Evolutionary conservation across 2,797 vertebrate species (phyloP).

Genomic region (Halcyon badia): DNA sequence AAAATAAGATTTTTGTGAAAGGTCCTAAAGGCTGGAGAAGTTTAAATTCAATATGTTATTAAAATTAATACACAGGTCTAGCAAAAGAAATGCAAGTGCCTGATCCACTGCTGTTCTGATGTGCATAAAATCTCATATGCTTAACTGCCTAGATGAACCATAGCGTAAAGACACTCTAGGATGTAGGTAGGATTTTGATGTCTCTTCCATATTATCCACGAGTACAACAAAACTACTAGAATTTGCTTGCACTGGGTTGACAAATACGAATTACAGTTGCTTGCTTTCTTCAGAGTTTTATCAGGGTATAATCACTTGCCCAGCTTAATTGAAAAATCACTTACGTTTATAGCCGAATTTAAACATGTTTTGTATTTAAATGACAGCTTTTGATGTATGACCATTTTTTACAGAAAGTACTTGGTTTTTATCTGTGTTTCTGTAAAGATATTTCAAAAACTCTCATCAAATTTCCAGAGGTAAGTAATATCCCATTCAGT

Average conservation of each 20-base stretch:
- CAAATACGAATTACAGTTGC: conserved; percentile 59
- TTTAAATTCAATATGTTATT: background rate
- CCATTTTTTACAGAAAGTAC: conserved; percentile 75
- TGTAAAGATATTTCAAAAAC: conserved; percentile 78
- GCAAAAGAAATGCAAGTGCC: background rate
- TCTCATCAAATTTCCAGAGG: conserved; percentile 74
- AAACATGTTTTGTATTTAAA: conserved; percentile 80
- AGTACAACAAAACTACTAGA: conserved; percentile 19
- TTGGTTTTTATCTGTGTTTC: conserved; percentile 78
- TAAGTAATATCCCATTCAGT: conserved; percentile 78
- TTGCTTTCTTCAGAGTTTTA: conserved; percentile 70
- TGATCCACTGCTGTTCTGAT: background rate
- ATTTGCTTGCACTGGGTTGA: conserved; percentile 32
- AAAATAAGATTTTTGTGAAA: background rate
- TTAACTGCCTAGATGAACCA: background rate
- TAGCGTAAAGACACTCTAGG: background rate
- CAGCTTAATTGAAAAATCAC: conserved; percentile 78
- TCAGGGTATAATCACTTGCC: conserved; percentile 69
- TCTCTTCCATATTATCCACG: background rate
- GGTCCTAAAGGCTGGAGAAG: background rate
- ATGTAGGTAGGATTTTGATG: conserved; percentile 16
- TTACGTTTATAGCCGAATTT: conserved; percentile 75
- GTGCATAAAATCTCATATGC: background rate
- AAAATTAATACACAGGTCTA: background rate
- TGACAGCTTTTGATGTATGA: conserved; percentile 75